Percentiles rank a stretch among this genome's conserved stretches.
Conservation (phyloP, 2,113 vertebrate species). For the Apeltes quadracus region DNA sequence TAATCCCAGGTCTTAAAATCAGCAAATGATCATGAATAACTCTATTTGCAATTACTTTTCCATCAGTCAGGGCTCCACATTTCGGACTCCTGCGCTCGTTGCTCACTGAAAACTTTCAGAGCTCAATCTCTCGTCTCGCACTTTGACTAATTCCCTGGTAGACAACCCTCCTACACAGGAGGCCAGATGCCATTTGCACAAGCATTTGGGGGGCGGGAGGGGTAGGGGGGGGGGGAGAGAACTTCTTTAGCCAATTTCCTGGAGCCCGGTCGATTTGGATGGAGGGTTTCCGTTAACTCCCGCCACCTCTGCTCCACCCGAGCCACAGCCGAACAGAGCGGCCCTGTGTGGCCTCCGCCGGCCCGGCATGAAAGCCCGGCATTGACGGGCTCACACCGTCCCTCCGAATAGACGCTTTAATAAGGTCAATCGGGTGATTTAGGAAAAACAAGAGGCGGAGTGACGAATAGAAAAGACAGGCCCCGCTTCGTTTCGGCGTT, state of each 20-base stretch:
- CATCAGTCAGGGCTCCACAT: constrained; percentile 37
- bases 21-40: constrained; percentile 41
- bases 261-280: constrained; percentile 60
- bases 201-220: background rate
- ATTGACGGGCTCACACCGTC: constrained; percentile 69
- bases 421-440: constrained; percentile 64
- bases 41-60: constrained; percentile 43
- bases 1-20: constrained; percentile 47
- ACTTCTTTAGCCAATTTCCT: constrained; percentile 47
- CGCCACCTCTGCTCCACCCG: constrained; percentile 49
- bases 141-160: constrained; percentile 32
- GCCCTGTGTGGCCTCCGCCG: constrained; percentile 41
- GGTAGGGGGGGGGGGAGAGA: background rate
- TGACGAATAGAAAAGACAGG: constrained; percentile 57
- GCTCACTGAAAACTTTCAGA: background rate
- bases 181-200: constrained; percentile 16
- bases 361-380: constrained; percentile 67
- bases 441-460: constrained; percentile 34
- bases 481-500: constrained; percentile 51
- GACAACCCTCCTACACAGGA: constrained; percentile 20
- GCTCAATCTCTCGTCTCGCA: constrained; percentile 6
- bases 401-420: constrained; percentile 50
- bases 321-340: constrained; percentile 57
- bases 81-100: constrained; percentile 1
- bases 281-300: constrained; percentile 52